phyloP scores from a whole-genome alignment of 2,797 vertebrate genomes.

The Myotis findleyi region DNA sequence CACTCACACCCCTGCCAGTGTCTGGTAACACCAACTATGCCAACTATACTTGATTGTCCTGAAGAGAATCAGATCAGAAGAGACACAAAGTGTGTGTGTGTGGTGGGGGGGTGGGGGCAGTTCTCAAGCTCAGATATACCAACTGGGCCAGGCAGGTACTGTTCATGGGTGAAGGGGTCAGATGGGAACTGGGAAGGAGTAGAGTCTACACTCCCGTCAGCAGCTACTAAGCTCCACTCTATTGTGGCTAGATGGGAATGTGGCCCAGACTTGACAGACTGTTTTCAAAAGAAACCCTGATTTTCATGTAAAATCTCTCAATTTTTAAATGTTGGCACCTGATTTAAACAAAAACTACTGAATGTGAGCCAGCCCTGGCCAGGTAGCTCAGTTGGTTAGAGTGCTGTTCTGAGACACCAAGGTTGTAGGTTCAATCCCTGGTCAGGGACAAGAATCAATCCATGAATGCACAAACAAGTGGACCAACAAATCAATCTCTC shows the following conservation, averaged over 20 bases:
- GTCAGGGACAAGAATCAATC: background rate
- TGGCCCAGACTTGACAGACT: background rate
- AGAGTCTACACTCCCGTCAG: too few species aligned
- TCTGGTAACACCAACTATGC: background rate
- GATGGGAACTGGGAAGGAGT: background rate
- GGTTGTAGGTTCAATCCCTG: background rate
- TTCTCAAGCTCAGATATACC: background rate
- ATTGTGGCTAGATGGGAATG: background rate
- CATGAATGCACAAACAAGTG: background rate
- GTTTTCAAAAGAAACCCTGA: background rate
- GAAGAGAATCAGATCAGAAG: background rate
- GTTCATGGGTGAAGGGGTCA: background rate
- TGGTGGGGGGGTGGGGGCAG: accelerated
- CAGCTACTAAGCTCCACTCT: background rate
- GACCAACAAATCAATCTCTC: background rate
- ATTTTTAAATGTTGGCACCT: background rate
- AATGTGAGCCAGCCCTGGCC: background rate
- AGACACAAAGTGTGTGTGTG: background rate
- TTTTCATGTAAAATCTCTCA: background rate
- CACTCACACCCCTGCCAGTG: background rate
- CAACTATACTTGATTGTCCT: background rate
- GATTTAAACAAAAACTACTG: background rate
- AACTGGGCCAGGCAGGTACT: background rate
- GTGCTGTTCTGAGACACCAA: background rate
- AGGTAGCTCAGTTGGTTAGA: background rate